Conservation (phyloP, 2,113 vertebrate genomes). For the Halcyon senegalensis region DNA sequence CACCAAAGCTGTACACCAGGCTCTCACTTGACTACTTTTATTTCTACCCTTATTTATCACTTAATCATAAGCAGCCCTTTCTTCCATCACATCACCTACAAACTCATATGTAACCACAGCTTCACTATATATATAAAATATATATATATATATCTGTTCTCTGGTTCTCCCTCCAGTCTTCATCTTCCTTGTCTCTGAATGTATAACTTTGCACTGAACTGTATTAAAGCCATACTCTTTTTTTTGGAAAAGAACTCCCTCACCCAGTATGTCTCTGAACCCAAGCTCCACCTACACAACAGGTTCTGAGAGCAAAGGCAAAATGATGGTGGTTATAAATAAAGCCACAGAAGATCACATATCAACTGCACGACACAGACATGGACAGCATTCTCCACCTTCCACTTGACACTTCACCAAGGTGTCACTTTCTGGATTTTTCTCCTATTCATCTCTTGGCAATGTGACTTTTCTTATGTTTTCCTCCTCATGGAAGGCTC, state of each 20-base stretch:
- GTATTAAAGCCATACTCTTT: background rate
- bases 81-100: background rate
- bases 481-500: background rate
- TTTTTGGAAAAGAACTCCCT: background rate
- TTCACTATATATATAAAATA: background rate
- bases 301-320: background rate
- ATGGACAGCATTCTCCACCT: background rate
- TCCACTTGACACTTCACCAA: background rate
- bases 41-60: background rate
- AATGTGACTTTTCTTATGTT: background rate
- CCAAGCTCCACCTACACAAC: background rate
- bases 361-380: background rate
- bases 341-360: background rate
- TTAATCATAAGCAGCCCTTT: background rate
- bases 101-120: background rate
- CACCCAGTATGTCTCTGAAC: background rate
- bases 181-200: background rate
- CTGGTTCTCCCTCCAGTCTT: background rate
- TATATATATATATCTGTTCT: background rate
- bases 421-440: background rate
- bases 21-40: background rate
- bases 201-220: background rate
- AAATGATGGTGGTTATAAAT: background rate
- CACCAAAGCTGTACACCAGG: background rate
- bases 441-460: background rate